Evolutionary conservation across 2,888 invertebrate genomes (phyloP).

Genomic region (Boloria selene): DNA sequence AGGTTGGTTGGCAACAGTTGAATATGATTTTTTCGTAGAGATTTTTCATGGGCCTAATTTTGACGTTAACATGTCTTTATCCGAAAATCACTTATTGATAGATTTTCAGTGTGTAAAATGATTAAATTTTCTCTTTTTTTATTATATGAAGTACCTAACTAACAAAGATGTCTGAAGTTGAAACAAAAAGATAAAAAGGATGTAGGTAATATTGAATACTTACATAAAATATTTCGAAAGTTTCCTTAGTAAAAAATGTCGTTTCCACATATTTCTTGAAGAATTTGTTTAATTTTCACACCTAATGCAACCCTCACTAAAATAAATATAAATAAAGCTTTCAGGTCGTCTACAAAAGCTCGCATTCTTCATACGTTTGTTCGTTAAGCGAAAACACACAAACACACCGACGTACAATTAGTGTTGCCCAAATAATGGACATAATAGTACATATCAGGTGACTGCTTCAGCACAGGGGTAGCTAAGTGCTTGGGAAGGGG

Average conservation of each 20-base stretch:
- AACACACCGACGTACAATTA: constrained; percentile 41
- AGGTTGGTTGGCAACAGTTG: no score
- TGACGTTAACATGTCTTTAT: no score
- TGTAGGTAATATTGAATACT: no score
- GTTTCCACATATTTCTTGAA: not conserved
- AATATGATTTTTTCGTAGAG: no score
- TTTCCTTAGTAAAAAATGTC: not conserved
- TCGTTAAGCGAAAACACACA: constrained; percentile 36
- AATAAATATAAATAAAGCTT: constrained; percentile 27
- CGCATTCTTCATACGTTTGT: constrained; percentile 27
- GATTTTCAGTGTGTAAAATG: no score
- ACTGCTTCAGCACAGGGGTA: constrained; percentile 22
- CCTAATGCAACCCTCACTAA: constrained; percentile 16
- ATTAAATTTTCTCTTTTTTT: no score
- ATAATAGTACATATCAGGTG: constrained; percentile 48
- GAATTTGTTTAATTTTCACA: constrained; percentile 6
- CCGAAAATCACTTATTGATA: no score
- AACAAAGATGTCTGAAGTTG: no score
- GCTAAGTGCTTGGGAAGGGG: not conserved
- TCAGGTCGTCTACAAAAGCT: constrained; percentile 22
- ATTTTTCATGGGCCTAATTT: no score
- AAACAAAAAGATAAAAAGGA: no score
- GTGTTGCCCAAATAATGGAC: constrained; percentile 48
- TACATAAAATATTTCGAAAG: no score
- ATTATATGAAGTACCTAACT: no score